These are phyloP conservation scores for Drosophila putrida DNA, from an alignment of 2,888 invertebrate genomes.

Conservation along the genomic window DNA sequence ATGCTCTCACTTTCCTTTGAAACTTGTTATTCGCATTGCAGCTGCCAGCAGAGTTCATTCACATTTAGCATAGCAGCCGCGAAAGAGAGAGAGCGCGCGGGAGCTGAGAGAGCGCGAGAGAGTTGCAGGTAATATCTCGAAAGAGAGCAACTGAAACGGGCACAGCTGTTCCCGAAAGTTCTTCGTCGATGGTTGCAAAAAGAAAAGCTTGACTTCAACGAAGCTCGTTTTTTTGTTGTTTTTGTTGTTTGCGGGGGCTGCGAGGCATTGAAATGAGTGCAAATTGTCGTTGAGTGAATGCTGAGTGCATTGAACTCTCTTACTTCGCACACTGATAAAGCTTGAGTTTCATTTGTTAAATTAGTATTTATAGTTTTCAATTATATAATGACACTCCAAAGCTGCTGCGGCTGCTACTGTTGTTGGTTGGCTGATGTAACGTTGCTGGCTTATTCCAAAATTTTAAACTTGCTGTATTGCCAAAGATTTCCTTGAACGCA, in stretches of 20 bases:
- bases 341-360: constrained; percentile 27
- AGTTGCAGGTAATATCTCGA: constrained; percentile 50
- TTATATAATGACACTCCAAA: constrained; percentile 36
- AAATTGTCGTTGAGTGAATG: constrained; percentile 59
- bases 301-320: constrained; percentile 72
- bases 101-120: constrained; percentile 16
- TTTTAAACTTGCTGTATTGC: constrained; percentile 54
- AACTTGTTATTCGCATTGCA: constrained; percentile 83
- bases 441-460: constrained; percentile 46
- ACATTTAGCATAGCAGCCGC: constrained; percentile 74
- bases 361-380: constrained; percentile 41
- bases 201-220: constrained; percentile 47
- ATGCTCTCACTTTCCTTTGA: constrained; percentile 86
- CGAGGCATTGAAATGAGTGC: constrained; percentile 72
- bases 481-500: constrained; percentile 80
- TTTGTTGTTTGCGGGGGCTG: constrained; percentile 53
- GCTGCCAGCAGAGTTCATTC: constrained; percentile 77
- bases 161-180: constrained; percentile 80
- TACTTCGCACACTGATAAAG: constrained; percentile 3
- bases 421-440: constrained; percentile 32
- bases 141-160: constrained; percentile 53
- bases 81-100: constrained; percentile 14
- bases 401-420: constrained; percentile 1
- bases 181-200: constrained; percentile 42
- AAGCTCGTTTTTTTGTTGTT: constrained; percentile 24